Conservation (phyloP, 2,113 vertebrate species). For the Saccopteryx bilineata region DNA sequence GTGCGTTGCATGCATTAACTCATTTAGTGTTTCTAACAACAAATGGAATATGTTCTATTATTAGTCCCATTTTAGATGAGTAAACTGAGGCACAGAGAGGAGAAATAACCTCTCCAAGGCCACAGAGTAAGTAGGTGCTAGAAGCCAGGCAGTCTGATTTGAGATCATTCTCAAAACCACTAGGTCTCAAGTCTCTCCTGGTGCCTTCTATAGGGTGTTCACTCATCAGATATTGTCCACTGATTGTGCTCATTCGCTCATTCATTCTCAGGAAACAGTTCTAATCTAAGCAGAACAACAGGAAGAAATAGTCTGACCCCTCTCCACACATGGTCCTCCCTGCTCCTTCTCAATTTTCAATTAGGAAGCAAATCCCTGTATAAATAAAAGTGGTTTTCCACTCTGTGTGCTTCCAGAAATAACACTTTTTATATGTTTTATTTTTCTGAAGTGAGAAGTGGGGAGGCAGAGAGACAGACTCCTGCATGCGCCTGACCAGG, state of each 20-base stretch:
- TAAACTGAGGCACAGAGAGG: background rate
- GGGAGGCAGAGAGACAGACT: too few species aligned
- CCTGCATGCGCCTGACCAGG: too few species aligned
- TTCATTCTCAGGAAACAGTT: background rate
- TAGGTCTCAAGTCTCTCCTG: background rate
- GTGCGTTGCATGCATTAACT: background rate
- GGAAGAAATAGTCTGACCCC: background rate
- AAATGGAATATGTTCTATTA: background rate
- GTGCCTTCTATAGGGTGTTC: background rate
- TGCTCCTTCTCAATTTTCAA: background rate
- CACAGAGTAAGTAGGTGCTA: background rate
- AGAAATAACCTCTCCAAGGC: background rate
- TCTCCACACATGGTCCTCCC: background rate
- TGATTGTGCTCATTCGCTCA: background rate
- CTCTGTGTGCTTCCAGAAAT: background rate
- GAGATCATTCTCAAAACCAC: background rate
- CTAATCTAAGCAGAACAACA: background rate
- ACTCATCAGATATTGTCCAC: background rate
- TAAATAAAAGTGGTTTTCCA: constrained; percentile 2
- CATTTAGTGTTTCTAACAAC: background rate
- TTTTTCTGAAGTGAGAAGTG: too few species aligned
- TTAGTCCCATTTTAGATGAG: constrained; percentile 24
- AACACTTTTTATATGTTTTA: background rate
- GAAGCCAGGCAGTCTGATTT: background rate
- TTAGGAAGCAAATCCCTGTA: background rate